phyloP scores from a whole-genome alignment of 2,888 invertebrate genomes.

The Drosophila neonasuta region DNA sequence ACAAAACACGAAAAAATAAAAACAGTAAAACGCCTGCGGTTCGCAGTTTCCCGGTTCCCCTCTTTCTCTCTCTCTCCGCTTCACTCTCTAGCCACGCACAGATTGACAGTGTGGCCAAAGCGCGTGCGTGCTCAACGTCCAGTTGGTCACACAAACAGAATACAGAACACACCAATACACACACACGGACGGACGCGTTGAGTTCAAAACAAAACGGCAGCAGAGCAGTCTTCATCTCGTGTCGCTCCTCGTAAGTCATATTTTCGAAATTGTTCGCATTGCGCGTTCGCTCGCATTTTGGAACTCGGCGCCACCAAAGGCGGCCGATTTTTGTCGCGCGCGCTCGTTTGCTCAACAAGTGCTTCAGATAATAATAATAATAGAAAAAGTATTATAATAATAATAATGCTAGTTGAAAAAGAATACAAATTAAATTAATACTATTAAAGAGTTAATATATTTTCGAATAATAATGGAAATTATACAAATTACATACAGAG shows the following conservation, averaged over 20 bases:
- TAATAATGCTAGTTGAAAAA: conserved; percentile 6
- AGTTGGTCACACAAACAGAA: background rate
- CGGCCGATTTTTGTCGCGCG: conserved; percentile 23
- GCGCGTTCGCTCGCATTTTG: conserved; percentile 14
- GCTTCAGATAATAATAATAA: conserved; percentile 14
- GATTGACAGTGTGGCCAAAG: conserved; percentile 45
- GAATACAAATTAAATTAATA: conserved; percentile 7
- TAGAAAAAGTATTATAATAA: background rate
- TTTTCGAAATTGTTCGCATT: conserved; percentile 28
- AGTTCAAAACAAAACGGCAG: conserved; percentile 32
- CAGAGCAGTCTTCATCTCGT: conserved; percentile 64
- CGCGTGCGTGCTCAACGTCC: conserved; percentile 65
- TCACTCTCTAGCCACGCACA: background rate
- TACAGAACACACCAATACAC: conserved; percentile 22
- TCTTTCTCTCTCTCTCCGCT: background rate
- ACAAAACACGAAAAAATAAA: conserved; percentile 12
- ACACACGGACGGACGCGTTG: conserved; percentile 5
- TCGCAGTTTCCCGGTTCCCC: conserved; percentile 18
- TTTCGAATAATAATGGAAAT: conserved; percentile 27
- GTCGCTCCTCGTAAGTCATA: conserved; percentile 66
- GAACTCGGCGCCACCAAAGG: conserved; percentile 17
- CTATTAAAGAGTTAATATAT: background rate
- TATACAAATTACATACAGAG: conserved; percentile 20
- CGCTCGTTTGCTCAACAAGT: conserved; percentile 30
- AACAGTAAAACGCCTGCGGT: conserved; percentile 22